Base-by-base conservation (phyloP, 2,888 invertebrate genomes). In the Drosophila neotestacea region DNA sequence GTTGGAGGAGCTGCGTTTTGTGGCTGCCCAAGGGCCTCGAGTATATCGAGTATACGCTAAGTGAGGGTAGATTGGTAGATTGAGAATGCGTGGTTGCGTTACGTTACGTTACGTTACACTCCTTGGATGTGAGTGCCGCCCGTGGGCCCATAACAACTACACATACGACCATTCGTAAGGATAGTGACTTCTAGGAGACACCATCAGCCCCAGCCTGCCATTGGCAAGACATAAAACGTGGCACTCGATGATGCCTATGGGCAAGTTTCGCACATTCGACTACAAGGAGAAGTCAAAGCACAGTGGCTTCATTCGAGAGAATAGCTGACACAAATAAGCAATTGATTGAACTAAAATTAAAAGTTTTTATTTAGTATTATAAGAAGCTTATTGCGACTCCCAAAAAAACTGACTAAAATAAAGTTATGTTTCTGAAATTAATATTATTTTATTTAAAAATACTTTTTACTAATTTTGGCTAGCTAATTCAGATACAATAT, bases 211-310 rank as follows among this genome's bases (percentile, higher is more conserved):
- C 64, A 50, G 47, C 32, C 60, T 72, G 77, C 61, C 83, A 77
- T 82, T 79, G 84, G 71, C 88, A 80, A 86, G 81, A 78, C 81
- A 88, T 84, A 80, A 88, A 83, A 84, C 70, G 84, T 80, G 86
- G 88, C 86, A 76, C 87, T 86, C 88, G 76, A 88, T 85, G 84
- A 84, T 86, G 84, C 84, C 88, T 85, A 83, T 74, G 84, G 84
- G 84, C 78, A 67, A 85, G 74, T 85, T 79, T 79, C 62, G 74
- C 77, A 85, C 86, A 69, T 76, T 44, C 48, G 41, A 64, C 36
- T 28, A 11, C 16, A 10, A 42, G 32, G 4, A 34, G 10, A 42
- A n/a, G 38, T 39, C n/a, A 10, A 13, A 13, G 27, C 13, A 38
- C 63, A 30, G 36, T 47, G 64, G 36, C 22, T 22, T 22, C 3